Evolutionary conservation across 2,113 vertebrate species (phyloP).

Genomic region (Melospiza melodia): DNA sequence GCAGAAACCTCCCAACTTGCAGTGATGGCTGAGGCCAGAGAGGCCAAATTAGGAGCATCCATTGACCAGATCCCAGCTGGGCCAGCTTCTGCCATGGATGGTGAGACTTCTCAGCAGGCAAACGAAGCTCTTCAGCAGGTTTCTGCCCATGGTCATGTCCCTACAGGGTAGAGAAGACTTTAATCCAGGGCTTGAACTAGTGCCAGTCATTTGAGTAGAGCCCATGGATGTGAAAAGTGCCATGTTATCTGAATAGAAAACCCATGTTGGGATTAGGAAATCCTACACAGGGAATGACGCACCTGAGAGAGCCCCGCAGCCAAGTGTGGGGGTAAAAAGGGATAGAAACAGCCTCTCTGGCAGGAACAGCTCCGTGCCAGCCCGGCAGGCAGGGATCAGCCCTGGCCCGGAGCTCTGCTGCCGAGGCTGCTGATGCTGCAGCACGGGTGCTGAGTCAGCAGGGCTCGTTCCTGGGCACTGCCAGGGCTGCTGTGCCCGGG

Average conservation of each 20-base stretch:
- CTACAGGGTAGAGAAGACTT: neutral
- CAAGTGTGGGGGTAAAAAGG: fast-evolving
- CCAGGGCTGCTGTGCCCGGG: neutral
- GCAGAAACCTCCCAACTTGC: neutral
- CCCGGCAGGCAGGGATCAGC: fast-evolving
- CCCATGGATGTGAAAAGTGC: neutral
- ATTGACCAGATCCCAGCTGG: neutral
- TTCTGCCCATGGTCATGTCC: neutral
- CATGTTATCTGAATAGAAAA: neutral
- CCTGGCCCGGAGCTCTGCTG: neutral
- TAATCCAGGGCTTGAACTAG: neutral
- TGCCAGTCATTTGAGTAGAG: neutral
- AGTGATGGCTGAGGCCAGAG: neutral
- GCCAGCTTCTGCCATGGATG: neutral
- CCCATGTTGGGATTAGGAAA: neutral
- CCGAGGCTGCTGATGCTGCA: neutral
- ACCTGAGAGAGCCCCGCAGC: neutral
- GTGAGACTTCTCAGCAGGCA: neutral
- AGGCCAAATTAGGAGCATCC: neutral
- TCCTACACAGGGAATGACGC: neutral
- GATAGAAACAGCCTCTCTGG: neutral
- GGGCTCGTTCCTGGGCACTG: too few species aligned
- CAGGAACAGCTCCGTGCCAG: fast-evolving
- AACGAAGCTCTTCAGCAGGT: neutral
- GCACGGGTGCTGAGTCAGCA: neutral